Conservation (phyloP, 2,797 vertebrate species). For the Fistularia tabacaria region DNA sequence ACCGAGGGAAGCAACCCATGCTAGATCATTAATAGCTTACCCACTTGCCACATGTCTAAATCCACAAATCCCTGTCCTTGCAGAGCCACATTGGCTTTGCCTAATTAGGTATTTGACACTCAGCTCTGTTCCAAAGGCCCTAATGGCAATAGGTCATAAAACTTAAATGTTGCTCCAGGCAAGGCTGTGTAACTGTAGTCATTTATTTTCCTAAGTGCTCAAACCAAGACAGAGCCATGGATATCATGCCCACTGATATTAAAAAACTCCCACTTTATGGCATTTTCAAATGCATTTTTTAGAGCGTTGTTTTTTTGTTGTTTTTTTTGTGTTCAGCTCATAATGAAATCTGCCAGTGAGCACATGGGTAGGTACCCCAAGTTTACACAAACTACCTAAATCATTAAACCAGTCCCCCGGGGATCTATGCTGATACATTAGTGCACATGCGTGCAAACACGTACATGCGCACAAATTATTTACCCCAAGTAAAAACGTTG, state of each 20-base stretch:
- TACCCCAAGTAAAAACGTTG: constrained; percentile 56
- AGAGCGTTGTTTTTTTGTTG: constrained; percentile 54
- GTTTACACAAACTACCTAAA: constrained; percentile 23
- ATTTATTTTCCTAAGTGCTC: constrained; percentile 63
- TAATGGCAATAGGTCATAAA: constrained; percentile 81
- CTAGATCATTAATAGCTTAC: constrained; percentile 39
- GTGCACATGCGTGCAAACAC: constrained; percentile 18
- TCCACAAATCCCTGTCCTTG: constrained; percentile 57
- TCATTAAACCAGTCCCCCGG: constrained; percentile 34
- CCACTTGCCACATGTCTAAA: constrained; percentile 48
- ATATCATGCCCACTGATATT: constrained; percentile 64
- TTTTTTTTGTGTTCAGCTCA: constrained; percentile 26
- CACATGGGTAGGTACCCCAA: constrained; percentile 25
- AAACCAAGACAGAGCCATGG: constrained; percentile 59
- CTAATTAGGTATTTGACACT: constrained; percentile 74
- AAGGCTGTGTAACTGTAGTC: constrained; percentile 67
- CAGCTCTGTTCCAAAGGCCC: constrained; percentile 65
- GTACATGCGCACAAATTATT: constrained; percentile 39
- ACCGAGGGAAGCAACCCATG: constrained; percentile 18
- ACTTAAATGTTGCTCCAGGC: constrained; percentile 85
- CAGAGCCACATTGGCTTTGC: constrained; percentile 47
- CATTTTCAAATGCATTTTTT: constrained; percentile 68
- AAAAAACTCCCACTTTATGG: constrained; percentile 74
- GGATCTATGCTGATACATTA: constrained; percentile 32
- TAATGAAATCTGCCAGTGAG: constrained; percentile 13